Evolutionary conservation across 2,797 vertebrate species (phyloP), one percentile per base, ranked within the genome.

Genomic region (Anomalospiza imberbis): DNA sequence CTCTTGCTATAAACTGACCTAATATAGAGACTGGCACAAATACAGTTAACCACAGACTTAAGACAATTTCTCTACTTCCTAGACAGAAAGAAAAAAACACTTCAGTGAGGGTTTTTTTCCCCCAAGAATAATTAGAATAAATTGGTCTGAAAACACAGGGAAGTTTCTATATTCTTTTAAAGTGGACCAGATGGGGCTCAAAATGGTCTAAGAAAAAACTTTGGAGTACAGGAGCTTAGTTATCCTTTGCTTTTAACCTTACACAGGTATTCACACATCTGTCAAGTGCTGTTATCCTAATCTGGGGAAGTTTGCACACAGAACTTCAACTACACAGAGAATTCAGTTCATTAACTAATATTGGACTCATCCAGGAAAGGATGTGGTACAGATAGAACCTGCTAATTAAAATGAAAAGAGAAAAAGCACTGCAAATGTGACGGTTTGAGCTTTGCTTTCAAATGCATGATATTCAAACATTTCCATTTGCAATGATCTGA

Each of bases 41-140:
- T 58, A 34, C 1, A 79, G 47, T 47, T 80, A 88, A 85, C 17
- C 31, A 45, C 0, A 74, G 42, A 89, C 8, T 22, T 34, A 32
- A 25, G 10, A 24, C 17, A 25, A 36, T 53, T 84, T 65, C 54
- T 88, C 42, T 10, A n/a, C 16, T 76, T 70, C 11, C 14, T 26
- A 40, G 9, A 75, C 1, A 54, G 31, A 47, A 57, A 65, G 81
- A 34, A 57, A 65, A 81, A 15, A 55, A 0, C 8, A 67, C 29
- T 55, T 72, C 16, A 71, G 18, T 3, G 0, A 85, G 7, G 21
- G 2, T 0, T 7, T 6, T 10, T 10, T 22, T 3, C 7, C 15
- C 36, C 12, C 26, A 71, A 51, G 29, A 25, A 7, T 25, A 58
- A 73, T 5, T 14, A 8, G 26, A 85, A 66, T 19, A 54, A 68